Percentiles rank a stretch among this genome's conserved stretches.
Conservation (phyloP, 2,797 vertebrate species). For the Periparus ater region DNA sequence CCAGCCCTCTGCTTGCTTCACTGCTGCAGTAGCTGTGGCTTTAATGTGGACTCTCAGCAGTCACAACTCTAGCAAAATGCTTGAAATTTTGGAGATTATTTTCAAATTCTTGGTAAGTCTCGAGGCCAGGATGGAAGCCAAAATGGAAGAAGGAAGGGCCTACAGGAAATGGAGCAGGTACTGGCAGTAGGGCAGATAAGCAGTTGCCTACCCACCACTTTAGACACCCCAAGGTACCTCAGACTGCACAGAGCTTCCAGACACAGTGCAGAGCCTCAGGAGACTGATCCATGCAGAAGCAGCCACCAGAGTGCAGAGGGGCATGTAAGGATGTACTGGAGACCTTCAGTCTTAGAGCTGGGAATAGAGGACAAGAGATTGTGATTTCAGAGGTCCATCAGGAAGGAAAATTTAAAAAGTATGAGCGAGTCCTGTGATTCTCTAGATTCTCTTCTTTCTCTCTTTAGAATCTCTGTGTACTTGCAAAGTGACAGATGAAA, state of each 20-base stretch:
- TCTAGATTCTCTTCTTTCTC: neutral
- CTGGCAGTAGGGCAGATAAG: neutral
- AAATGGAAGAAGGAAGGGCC: neutral
- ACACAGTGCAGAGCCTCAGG: neutral
- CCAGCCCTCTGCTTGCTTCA: neutral
- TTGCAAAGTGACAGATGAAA: neutral
- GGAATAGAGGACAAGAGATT: neutral
- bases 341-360: neutral
- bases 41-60: rapidly evolving
- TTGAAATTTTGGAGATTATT: neutral
- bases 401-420: neutral
- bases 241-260: neutral
- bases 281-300: neutral
- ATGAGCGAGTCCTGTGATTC: neutral
- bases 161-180: neutral
- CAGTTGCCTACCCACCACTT: neutral
- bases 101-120: neutral
- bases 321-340: neutral
- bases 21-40: neutral
- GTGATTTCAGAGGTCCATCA: neutral
- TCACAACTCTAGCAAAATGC: neutral
- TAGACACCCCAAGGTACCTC: neutral
- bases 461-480: neutral
- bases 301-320: neutral
- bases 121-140: rapidly evolving